Conservation (phyloP, 2,888 invertebrate species). For the Patella depressa region DNA sequence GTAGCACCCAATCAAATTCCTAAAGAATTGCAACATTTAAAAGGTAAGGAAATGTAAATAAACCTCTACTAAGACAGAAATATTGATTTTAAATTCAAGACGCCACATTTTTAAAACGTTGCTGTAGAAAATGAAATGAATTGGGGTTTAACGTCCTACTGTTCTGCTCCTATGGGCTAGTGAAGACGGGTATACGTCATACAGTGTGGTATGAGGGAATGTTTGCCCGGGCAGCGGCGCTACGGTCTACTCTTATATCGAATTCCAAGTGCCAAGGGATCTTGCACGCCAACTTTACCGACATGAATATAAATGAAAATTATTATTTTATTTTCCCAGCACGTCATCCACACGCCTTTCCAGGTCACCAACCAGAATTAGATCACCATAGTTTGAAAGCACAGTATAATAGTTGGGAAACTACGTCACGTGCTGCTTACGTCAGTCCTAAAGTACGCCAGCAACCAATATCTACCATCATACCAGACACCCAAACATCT, state of each 20-base stretch:
- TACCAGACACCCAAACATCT: not conserved
- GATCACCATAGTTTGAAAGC: constrained; percentile 54
- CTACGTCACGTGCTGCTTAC: constrained; percentile 63
- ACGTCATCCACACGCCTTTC: constrained; percentile 61
- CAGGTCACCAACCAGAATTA: constrained; percentile 68
- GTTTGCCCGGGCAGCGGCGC: too few species aligned
- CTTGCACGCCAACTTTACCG: not conserved
- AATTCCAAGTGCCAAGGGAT: too few species aligned
- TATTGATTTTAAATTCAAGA: too few species aligned
- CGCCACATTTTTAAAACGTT: too few species aligned
- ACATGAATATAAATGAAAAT: not conserved
- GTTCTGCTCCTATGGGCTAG: too few species aligned
- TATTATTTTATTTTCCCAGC: constrained; percentile 40
- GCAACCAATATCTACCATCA: constrained; percentile 38
- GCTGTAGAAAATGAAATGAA: too few species aligned
- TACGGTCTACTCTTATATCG: too few species aligned
- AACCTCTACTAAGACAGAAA: too few species aligned
- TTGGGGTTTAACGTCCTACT: too few species aligned
- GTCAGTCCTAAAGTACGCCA: constrained; percentile 56
- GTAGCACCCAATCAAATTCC: constrained; percentile 56
- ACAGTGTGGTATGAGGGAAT: too few species aligned
- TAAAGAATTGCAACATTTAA: constrained; percentile 59
- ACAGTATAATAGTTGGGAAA: constrained; percentile 67
- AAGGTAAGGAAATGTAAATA: constrained; percentile 47
- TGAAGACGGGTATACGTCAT: too few species aligned